Base-by-base conservation (phyloP, 2,797 vertebrate genomes). In the Siniperca scherzeri region DNA sequence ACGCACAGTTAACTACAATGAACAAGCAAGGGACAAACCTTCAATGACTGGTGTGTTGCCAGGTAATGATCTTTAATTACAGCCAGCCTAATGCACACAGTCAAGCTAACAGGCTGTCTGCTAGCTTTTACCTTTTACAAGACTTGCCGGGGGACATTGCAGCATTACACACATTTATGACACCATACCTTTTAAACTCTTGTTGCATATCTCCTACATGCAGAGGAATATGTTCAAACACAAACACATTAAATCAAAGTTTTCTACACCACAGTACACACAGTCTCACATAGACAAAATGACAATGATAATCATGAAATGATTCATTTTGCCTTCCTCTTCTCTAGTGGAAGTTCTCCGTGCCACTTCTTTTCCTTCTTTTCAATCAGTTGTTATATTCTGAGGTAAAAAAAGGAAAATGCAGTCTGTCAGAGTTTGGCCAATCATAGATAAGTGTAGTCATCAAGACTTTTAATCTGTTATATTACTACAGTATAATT, bases 51-150 rank as follows among this genome's bases (percentile, higher is more conserved):
- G 80, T 91, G 72, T 84, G 83, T 74, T 91, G 89, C 89, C 87
- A 91, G 83, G 87, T 93, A 93, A 91, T 88, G 92, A 91, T 93
- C 88, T 91, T 92, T 93, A 92, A 94, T 94, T 93, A 93, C 74
- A 88, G 88, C 60, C 70, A 74, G 71, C 69, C 78, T 91, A 89
- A 90, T 89, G 84, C 84, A 87, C 84, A 85, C 75, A 73, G 82
- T 82, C 74, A 83, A 65, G 74, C 84, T 91, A 92, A 92, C 90
- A 85, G 91, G 91, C 84, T 81, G 87, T 82, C 77, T 65, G 66
- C 75, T 70, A 33, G 80, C 75, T 83, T 87, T 83, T 85, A 78
- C 70, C 66, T 88, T 85, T 80, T 68, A 77, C 70, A 82, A 89
- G 77, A 70, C 79, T 80, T 50, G 50, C 80, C 77, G 36, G 22